These are phyloP conservation scores for Proctacanthus coquilletti DNA, from an alignment of 1,140 invertebrate species.

Conservation along the genomic window DNA sequence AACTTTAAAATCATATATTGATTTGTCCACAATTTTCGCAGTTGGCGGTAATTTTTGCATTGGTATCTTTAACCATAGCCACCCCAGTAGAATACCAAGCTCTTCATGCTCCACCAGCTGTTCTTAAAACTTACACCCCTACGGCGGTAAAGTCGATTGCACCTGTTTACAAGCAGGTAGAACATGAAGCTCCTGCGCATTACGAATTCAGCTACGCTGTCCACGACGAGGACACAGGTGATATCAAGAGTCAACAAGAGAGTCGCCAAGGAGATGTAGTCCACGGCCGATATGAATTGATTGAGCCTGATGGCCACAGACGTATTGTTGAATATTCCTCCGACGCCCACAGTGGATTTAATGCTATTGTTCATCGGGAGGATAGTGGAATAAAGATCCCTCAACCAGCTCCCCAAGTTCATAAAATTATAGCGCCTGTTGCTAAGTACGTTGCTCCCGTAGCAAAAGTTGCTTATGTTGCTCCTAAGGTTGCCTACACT, in stretches of 20 bases:
- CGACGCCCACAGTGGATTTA: conserved; percentile 29
- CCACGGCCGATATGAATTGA: conserved; percentile 24
- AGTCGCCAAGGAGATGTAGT: conserved; percentile 36
- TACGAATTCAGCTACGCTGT: conserved; percentile 47
- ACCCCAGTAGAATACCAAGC: too few species aligned
- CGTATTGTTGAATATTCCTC: conserved; percentile 32
- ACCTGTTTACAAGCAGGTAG: too few species aligned
- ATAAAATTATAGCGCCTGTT: neutral
- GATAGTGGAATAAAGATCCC: conserved; percentile 31
- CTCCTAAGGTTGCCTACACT: conserved; percentile 1
- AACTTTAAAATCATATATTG: too few species aligned
- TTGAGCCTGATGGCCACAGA: conserved; percentile 31
- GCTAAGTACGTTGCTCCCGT: too few species aligned
- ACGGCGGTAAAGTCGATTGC: too few species aligned
- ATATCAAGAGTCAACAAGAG: conserved; percentile 49
- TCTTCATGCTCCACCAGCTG: too few species aligned
- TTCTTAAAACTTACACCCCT: too few species aligned
- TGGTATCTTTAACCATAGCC: too few species aligned
- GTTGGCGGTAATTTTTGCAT: too few species aligned
- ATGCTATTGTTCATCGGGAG: conserved; percentile 33
- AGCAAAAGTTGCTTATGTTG: neutral
- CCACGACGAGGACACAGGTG: conserved; percentile 45
- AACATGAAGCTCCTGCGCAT: conserved; percentile 34
- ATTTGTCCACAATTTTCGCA: too few species aligned
- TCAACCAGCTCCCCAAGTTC: conserved; percentile 26